A percentile compares a stretch with the other conserved stretches of the same genome.
Conservation (phyloP, 2,888 invertebrate species). For the Sycophila texana region DNA sequence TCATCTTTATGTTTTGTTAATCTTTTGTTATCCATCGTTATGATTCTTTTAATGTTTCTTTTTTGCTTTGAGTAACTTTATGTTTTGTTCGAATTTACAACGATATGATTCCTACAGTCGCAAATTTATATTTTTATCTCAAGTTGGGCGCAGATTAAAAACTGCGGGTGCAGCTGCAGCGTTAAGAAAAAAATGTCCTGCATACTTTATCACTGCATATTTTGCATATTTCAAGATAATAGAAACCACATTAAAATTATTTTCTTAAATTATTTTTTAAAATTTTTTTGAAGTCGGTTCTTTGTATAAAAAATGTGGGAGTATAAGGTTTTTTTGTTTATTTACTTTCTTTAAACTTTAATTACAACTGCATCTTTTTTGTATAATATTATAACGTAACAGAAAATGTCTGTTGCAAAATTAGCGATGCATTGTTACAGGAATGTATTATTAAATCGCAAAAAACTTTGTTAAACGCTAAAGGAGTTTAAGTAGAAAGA, state of each 20-base stretch:
- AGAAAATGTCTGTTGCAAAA: too few species aligned
- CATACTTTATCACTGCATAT: not conserved
- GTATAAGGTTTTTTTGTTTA: too few species aligned
- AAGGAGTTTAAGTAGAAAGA: not conserved
- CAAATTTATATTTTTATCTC: conserved; percentile 12
- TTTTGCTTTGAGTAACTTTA: conserved; percentile 12
- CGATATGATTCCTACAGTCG: not conserved
- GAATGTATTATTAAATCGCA: too few species aligned
- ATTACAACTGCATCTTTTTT: too few species aligned
- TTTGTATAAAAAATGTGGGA: too few species aligned
- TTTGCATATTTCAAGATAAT: conserved; percentile 5
- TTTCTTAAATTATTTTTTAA: too few species aligned
- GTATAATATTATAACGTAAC: too few species aligned
- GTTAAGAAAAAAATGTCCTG: not conserved
- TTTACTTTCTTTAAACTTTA: too few species aligned
- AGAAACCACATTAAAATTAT: not conserved
- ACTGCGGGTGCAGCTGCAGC: conserved; percentile 47
- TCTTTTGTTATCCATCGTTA: not conserved
- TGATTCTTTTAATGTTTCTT: not conserved
- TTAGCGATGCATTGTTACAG: too few species aligned
- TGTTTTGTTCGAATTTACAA: not conserved
- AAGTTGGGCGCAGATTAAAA: conserved; percentile 13
- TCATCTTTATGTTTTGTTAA: too few species aligned
- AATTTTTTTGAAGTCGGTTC: too few species aligned
- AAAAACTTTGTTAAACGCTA: too few species aligned